phyloP scores from a whole-genome alignment of 2,797 vertebrate species.

The Acipenser oxyrinchus region DNA sequence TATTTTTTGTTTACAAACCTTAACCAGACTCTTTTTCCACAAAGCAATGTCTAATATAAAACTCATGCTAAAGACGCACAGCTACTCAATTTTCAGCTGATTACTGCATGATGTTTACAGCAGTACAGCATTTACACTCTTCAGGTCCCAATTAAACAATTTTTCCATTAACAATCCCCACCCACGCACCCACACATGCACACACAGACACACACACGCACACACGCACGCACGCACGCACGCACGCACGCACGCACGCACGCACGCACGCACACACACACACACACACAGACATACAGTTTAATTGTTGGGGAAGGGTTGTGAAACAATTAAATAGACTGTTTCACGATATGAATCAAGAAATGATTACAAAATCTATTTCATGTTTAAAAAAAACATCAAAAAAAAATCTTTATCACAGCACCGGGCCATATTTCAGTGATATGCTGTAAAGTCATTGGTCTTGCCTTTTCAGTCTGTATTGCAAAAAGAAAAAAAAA shows the following conservation, averaged over 20 bases:
- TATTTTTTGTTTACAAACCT: background rate
- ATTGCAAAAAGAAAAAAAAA: too few relatives aligned
- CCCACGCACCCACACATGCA: background rate
- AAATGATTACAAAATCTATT: background rate
- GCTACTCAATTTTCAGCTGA: background rate
- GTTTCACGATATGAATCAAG: background rate
- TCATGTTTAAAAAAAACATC: background rate
- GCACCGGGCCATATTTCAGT: too few relatives aligned
- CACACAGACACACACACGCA: too few relatives aligned
- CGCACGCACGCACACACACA: background rate
- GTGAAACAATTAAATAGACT: conserved; percentile 1
- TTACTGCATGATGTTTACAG: background rate
- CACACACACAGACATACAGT: background rate
- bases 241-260: background rate
- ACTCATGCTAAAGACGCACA: background rate
- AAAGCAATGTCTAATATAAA: background rate
- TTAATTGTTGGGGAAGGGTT: background rate
- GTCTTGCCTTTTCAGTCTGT: too few relatives aligned
- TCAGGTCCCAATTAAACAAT: background rate
- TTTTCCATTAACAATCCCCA: background rate
- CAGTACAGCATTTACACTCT: background rate
- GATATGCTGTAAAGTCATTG: too few relatives aligned
- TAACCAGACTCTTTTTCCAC: background rate
- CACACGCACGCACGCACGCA: too few relatives aligned
- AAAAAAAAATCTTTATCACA: background rate